Conservation (phyloP, 2,888 invertebrate genomes). For the Zelleria hepariella region DNA sequence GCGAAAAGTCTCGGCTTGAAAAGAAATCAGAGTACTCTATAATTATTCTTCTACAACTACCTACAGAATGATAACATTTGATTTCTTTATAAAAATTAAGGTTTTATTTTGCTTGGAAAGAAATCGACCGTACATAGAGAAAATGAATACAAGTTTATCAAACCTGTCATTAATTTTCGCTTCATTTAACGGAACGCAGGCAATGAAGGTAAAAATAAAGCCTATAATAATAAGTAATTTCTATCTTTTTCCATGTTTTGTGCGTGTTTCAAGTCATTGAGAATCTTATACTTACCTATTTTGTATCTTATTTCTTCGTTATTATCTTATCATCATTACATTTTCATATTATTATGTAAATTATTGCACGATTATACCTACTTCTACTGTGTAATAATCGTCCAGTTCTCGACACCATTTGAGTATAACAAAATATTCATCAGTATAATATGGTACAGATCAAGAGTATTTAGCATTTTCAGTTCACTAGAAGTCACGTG, state of each 20-base stretch:
- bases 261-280: conserved; percentile 38
- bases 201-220: conserved; percentile 59
- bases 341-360: background rate
- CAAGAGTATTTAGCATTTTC: background rate
- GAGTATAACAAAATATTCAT: background rate
- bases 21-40: too few species aligned
- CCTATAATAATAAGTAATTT: conserved; percentile 31
- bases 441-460: background rate
- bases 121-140: background rate
- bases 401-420: background rate
- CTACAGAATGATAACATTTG: too few species aligned
- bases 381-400: background rate
- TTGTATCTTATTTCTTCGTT: background rate
- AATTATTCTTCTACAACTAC: too few species aligned
- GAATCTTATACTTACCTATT: conserved; percentile 11
- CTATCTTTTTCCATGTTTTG: conserved; percentile 35
- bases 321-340: background rate
- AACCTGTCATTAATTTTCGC: conserved; percentile 53
- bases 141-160: conserved; percentile 17
- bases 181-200: conserved; percentile 67
- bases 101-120: background rate
- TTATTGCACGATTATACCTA: background rate
- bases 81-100: background rate
- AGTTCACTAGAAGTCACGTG: background rate
- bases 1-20: too few species aligned